phyloP scores from a whole-genome alignment of 2,113 vertebrate genomes.

The Megalops atlanticus region DNA sequence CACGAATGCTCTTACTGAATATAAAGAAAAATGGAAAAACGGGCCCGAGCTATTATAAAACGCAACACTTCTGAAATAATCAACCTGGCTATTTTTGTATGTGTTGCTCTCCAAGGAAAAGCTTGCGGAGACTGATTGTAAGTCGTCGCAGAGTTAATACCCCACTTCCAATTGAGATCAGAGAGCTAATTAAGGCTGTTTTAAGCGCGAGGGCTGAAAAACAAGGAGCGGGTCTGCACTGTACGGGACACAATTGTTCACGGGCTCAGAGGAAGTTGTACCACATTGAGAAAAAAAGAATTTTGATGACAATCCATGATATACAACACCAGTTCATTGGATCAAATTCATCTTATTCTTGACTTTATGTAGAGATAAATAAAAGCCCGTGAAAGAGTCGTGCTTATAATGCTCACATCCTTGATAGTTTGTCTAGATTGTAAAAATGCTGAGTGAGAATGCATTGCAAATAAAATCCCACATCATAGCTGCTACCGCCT shows the following conservation, averaged over 20 bases:
- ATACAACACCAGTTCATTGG: background rate
- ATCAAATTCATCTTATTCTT: background rate
- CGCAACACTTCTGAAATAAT: background rate
- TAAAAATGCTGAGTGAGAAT: background rate
- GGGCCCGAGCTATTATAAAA: background rate
- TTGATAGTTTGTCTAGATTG: background rate
- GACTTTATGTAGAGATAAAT: too few species aligned
- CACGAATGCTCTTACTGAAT: background rate
- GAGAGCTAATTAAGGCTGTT: conserved; percentile 70
- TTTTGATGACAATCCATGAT: background rate
- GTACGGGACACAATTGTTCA: conserved; percentile 12
- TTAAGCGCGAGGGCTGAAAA: conserved; percentile 59
- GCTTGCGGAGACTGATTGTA: conserved; percentile 41
- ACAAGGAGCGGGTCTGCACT: conserved; percentile 22
- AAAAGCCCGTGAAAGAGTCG: too few species aligned
- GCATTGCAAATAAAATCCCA: too few species aligned
- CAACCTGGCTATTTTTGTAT: conserved; percentile 13
- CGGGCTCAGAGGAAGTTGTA: background rate
- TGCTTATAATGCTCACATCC: too few species aligned
- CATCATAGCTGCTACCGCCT: too few species aligned
- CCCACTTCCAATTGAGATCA: conserved; percentile 66
- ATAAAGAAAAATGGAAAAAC: background rate
- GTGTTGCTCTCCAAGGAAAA: conserved; percentile 9
- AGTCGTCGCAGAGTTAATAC: conserved; percentile 50
- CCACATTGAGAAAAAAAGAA: background rate